A percentile compares a stretch with the other conserved stretches of the same genome.
Conservation (phyloP, 2,888 invertebrate species). For the Euzophera pinguis region DNA sequence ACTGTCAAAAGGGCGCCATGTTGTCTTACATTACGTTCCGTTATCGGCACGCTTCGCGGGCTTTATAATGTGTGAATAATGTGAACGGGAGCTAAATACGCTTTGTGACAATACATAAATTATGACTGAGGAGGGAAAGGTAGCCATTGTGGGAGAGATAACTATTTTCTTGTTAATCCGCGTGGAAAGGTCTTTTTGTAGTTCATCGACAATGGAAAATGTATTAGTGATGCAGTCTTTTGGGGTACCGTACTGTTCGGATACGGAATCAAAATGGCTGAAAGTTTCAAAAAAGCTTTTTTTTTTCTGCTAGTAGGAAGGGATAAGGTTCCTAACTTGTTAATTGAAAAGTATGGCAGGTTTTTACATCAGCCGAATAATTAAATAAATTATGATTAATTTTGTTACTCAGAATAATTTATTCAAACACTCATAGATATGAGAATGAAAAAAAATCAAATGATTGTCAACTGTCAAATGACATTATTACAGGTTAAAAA, state of each 20-base stretch:
- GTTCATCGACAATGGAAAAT: constrained; percentile 41
- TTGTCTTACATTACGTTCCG: constrained; percentile 49
- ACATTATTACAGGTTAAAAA: no score
- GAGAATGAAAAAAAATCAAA: no score
- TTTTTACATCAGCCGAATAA: no score
- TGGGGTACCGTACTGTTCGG: constrained; percentile 9
- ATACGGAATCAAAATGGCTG: background rate
- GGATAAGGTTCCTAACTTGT: no score
- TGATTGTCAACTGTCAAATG: no score
- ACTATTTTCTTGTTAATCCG: constrained; percentile 69
- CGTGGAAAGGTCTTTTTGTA: constrained; percentile 56
- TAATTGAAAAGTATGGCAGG: no score
- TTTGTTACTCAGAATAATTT: no score
- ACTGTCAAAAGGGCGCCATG: constrained; percentile 58
- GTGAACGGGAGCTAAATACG: constrained; percentile 66
- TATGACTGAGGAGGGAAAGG: constrained; percentile 47
- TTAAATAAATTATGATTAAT: no score
- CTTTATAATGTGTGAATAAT: constrained; percentile 79
- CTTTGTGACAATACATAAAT: constrained; percentile 72
- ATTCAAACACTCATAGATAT: no score
- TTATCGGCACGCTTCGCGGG: constrained; percentile 67
- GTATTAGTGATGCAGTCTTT: constrained; percentile 21
- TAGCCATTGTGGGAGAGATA: constrained; percentile 46
- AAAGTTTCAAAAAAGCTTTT: no score
- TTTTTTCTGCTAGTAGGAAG: no score